Evolutionary conservation across 2,113 vertebrate genomes (phyloP).

Genomic region (Cathartes aura): DNA sequence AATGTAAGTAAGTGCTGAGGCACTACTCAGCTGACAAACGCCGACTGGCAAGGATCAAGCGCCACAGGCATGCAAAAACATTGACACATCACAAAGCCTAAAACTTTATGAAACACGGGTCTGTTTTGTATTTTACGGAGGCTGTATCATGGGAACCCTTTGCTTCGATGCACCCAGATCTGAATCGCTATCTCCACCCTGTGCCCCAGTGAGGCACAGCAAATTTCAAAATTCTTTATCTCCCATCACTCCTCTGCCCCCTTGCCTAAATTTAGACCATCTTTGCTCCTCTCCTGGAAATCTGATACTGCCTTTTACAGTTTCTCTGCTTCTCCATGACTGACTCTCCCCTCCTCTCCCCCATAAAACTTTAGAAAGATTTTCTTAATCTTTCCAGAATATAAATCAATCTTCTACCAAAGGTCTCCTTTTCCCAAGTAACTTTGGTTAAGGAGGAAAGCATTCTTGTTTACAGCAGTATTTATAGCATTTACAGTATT

Average conservation of each 20-base stretch:
- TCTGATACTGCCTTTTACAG: not conserved
- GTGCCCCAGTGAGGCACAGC: not conserved
- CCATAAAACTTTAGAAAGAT: not conserved
- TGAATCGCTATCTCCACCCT: constrained; percentile 14
- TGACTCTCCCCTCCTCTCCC: too few relatives aligned
- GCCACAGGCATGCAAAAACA: not conserved
- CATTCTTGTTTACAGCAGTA: not conserved
- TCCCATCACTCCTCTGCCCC: not conserved
- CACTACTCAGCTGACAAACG: not conserved
- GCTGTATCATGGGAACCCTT: not conserved
- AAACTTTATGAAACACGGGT: not conserved
- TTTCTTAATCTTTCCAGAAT: not conserved
- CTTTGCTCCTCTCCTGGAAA: not conserved
- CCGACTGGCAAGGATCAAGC: not conserved
- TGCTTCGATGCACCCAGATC: not conserved
- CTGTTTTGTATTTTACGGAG: not conserved
- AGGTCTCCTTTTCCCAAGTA: not conserved
- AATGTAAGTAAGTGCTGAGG: accelerated
- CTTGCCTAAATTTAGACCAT: not conserved
- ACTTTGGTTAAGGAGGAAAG: not conserved
- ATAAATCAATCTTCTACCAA: not conserved
- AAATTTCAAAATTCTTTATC: not conserved
- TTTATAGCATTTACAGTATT: not conserved
- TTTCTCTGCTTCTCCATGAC: not conserved
- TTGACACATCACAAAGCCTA: not conserved